Base-by-base conservation (phyloP, 2,797 vertebrate genomes). In the Macroramphosus scolopax region DNA sequence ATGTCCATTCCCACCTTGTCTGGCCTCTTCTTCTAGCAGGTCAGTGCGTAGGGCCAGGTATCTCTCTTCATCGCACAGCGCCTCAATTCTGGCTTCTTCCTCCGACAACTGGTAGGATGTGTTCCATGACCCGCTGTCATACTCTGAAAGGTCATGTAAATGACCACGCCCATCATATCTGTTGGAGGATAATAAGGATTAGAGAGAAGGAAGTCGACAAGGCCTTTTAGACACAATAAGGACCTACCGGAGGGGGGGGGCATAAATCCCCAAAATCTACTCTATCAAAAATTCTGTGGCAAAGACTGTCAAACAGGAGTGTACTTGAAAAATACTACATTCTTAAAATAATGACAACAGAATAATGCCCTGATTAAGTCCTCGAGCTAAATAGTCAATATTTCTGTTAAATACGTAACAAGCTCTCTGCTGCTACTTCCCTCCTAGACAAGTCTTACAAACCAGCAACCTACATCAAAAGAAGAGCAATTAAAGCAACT, bases 141-240 rank as follows among this genome's bases (percentile, higher is more conserved):
- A 99, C 68, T 98, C 96, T 72, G 97, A 98, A 60, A 99, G 97
- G 92, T 98, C 96, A 89, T 99, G 96, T 51, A 99, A 94, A 90
- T 99, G 97, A 92, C 97, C 96, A 13, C 97, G 95, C 47, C 97
- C 96, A 86, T 99, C 97, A 1, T 99, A 98, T 92, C 97, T 99
- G 95, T 88, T 91, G 92, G 71, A 80, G 44, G 89, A 95, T 88
- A 77, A 35, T 17, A 5, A 42, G 89, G 88, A 89, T 98, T 94
- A 95, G 84, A 84, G 43, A 42, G 51, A 63, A 17, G 42, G 72
- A 70, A 82, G 40, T 44, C 1, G 6, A 80, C 71, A n/a, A 42
- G 45, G 24, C 13, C 16, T 41, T 51, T 60, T 8, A 18, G 32
- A 43, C 51, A 82, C 66, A 81, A 67, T 38, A 75, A 51, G 59